phyloP scores from a whole-genome alignment of 2,113 vertebrate species.

The Ciconia maguari region DNA sequence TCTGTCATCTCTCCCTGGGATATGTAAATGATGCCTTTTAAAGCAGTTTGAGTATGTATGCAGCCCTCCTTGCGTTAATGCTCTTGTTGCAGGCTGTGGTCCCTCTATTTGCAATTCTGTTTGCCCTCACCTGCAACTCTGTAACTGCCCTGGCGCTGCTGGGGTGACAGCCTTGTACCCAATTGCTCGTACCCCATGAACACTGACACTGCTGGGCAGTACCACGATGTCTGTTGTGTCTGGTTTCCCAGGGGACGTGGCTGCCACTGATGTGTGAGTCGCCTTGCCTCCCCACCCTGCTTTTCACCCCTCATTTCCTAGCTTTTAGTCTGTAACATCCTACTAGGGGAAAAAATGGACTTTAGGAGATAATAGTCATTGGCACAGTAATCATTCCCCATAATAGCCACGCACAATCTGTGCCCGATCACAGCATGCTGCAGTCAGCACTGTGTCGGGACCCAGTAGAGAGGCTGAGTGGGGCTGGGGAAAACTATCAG shows the following conservation, averaged over 20 bases:
- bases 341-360: not conserved
- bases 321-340: not conserved
- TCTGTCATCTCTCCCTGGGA: not conserved
- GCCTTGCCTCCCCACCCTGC: not conserved
- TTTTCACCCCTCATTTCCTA: not conserved
- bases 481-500: fast-evolving
- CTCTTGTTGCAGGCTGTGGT: not conserved
- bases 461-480: fast-evolving
- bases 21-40: not conserved
- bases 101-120: not conserved
- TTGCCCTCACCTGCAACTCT: not conserved
- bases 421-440: fast-evolving
- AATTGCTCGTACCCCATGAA: not conserved
- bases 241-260: fast-evolving
- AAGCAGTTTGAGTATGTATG: not conserved
- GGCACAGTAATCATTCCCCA: fast-evolving
- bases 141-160: not conserved
- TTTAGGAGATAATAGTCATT: not conserved
- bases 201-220: not conserved
- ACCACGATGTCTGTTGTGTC: fast-evolving
- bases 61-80: not conserved
- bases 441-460: fast-evolving
- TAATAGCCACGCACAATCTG: not conserved
- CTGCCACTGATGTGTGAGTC: not conserved
- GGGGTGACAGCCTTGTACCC: not conserved